A percentile compares a stretch with the other conserved stretches of the same genome.
Conservation (phyloP, 2,113 vertebrate genomes). For the Struthio camelus region DNA sequence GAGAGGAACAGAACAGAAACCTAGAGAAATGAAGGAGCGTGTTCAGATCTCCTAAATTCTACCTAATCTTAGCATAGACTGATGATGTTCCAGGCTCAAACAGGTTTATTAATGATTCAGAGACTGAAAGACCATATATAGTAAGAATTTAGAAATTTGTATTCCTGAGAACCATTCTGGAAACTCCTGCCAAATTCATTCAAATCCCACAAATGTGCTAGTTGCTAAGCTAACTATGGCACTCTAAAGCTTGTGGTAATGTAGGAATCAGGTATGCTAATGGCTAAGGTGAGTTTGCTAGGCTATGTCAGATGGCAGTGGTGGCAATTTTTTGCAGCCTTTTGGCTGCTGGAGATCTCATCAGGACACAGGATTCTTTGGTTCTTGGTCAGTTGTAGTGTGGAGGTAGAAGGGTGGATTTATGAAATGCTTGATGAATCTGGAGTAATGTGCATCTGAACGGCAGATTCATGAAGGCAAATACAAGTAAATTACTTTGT, state of each 20-base stretch:
- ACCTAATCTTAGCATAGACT: not conserved
- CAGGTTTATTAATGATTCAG: not conserved
- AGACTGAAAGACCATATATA: not conserved
- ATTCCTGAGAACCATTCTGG: not conserved
- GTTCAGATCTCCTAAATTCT: not conserved
- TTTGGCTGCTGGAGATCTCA: not conserved
- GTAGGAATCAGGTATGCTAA: not conserved
- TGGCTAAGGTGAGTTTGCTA: not conserved
- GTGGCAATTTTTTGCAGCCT: not conserved
- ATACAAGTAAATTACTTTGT: not conserved
- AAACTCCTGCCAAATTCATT: not conserved
- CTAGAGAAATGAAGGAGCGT: not conserved
- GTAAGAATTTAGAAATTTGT: not conserved
- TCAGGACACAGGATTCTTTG: not conserved
- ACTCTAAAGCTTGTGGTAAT: not conserved
- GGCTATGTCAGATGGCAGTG: not conserved
- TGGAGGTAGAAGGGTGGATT: not conserved
- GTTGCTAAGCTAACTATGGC: not conserved
- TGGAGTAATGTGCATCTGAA: not conserved
- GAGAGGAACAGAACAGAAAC: not conserved
- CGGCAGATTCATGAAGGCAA: not conserved
- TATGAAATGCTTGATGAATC: not conserved
- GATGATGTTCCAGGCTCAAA: not conserved
- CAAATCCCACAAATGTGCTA: not conserved
- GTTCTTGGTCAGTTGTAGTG: not conserved